phyloP scores from a whole-genome alignment of 2,888 invertebrate genomes.

The Phyllotreta cruciferae region DNA sequence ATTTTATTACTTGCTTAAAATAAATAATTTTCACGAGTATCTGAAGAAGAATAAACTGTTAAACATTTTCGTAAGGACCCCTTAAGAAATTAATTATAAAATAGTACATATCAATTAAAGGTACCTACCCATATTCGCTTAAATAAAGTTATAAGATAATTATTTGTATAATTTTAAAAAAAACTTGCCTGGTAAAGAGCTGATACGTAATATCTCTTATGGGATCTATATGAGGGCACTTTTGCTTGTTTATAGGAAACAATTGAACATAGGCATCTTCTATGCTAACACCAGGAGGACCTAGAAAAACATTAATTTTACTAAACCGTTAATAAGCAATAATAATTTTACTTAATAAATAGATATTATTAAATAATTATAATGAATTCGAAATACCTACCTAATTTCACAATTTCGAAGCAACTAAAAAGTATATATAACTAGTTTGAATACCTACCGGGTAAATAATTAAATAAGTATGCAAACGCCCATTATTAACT shows the following conservation, averaged over 20 bases:
- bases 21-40: too few species aligned
- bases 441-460: too few species aligned
- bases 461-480: too few species aligned
- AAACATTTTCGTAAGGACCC: not conserved
- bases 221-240: constrained; percentile 65
- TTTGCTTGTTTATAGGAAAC: constrained; percentile 66
- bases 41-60: not conserved
- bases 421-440: too few species aligned
- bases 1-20: not conserved
- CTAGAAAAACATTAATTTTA: constrained; percentile 52
- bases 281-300: constrained; percentile 66
- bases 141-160: not conserved
- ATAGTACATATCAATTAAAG: not conserved
- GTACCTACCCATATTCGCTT: not conserved
- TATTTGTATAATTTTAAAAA: not conserved
- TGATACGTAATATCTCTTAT: constrained; percentile 64
- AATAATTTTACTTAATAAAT: too few species aligned
- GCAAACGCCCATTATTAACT: too few species aligned
- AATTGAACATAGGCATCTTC: constrained; percentile 66
- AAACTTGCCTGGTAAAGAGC: constrained; percentile 64
- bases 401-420: too few species aligned
- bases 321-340: too few species aligned
- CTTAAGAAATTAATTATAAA: not conserved
- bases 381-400: too few species aligned
- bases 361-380: too few species aligned